Conservation (phyloP, 1,140 invertebrate species). For the Phymorhynchus buccinoides region DNA sequence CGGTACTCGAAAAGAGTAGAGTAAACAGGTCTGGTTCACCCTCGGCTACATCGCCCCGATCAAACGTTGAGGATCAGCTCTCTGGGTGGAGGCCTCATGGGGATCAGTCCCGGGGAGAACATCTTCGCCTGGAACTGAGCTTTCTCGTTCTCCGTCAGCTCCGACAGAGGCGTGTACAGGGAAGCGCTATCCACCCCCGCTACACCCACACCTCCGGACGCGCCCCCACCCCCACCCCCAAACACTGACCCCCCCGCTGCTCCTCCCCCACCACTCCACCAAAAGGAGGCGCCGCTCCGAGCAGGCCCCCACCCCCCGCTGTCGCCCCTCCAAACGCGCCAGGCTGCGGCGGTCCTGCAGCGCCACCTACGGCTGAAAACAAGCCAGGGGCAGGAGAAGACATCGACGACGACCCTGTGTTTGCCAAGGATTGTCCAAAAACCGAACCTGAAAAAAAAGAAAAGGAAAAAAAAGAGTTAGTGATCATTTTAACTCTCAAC, state of each 20-base stretch:
- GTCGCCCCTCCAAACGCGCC: no score
- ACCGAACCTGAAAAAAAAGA: background rate
- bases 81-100: constrained; percentile 47
- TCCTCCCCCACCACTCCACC: background rate
- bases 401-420: no score
- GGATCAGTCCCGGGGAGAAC: constrained; percentile 46
- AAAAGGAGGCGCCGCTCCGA: background rate
- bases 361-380: background rate
- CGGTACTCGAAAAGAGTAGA: no score
- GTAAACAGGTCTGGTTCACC: no score
- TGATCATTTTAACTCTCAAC: no score
- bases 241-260: background rate
- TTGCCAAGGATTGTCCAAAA: background rate
- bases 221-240: background rate
- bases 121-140: constrained; percentile 44
- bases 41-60: background rate
- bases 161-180: constrained; percentile 46
- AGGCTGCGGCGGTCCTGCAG: no score
- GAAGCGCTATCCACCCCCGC: background rate
- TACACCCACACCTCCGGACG: background rate
- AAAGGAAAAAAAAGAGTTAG: no score
- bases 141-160: constrained; percentile 47
- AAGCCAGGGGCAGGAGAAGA: constrained; percentile 25
- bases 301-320: no score
- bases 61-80: constrained; percentile 39